Conservation (phyloP, 2,113 vertebrate genomes). For the Acanthochromis polyacanthus region DNA sequence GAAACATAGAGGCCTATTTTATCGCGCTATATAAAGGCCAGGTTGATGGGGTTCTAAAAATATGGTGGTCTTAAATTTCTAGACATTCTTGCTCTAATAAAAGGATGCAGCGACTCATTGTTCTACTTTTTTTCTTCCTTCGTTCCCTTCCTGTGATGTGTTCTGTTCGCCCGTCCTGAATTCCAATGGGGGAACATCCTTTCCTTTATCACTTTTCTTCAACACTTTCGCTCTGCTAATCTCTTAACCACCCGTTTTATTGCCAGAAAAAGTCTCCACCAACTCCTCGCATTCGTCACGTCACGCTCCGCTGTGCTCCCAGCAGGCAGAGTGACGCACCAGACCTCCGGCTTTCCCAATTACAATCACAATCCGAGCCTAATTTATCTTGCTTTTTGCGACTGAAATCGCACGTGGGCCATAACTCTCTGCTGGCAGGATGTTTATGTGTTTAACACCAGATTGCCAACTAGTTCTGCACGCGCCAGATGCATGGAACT, state of each 20-base stretch:
- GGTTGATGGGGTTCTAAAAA: conserved; percentile 85
- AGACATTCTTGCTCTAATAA: conserved; percentile 79
- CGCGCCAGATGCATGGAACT: conserved; percentile 52
- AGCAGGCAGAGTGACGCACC: conserved; percentile 8
- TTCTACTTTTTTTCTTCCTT: conserved; percentile 68
- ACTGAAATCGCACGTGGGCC: conserved; percentile 39
- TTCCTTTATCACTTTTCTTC: conserved; percentile 33
- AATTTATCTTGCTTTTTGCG: conserved; percentile 43
- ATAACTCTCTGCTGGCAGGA: conserved; percentile 54
- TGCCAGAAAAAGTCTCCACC: conserved; percentile 29
- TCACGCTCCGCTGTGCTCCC: conserved; percentile 38
- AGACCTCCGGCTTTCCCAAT: conserved; percentile 54
- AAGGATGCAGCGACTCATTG: conserved; percentile 72
- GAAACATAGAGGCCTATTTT: conserved; percentile 80
- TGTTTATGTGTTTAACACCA: conserved; percentile 71
- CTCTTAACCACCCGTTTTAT: conserved; percentile 55
- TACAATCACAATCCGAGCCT: conserved; percentile 45
- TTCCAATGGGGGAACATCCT: conserved; percentile 55
- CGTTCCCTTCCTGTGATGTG: conserved; percentile 34
- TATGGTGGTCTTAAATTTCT: conserved; percentile 80
- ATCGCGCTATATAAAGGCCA: conserved; percentile 82
- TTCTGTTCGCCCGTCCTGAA: conserved; percentile 64
- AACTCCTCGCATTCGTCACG: conserved; percentile 49
- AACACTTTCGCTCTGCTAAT: conserved; percentile 59
- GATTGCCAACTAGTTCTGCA: conserved; percentile 18